Conservation (phyloP, 2,888 invertebrate species). For the Zelleria hepariella region DNA sequence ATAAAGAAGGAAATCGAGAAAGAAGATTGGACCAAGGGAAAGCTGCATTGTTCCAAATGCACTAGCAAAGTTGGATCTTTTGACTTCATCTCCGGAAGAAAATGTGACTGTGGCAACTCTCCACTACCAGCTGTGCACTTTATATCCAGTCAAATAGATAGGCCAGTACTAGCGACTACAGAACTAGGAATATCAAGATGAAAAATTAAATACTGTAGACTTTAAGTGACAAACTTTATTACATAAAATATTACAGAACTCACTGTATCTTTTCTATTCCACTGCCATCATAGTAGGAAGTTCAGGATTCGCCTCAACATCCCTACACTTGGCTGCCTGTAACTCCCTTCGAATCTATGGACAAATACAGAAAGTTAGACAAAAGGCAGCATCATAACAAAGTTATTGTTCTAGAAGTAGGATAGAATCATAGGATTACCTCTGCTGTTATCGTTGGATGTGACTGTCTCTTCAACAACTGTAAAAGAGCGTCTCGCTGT, state of each 20-base stretch:
- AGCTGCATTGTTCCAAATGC: slow-evolving; percentile 75
- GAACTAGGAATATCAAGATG: slow-evolving; percentile 9
- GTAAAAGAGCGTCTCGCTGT: slow-evolving; percentile 88
- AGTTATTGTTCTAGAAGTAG: no score
- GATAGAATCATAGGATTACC: no score
- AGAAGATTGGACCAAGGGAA: slow-evolving; percentile 77
- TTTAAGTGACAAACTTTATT: neutral
- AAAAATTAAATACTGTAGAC: slow-evolving; percentile 9
- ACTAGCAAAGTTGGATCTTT: slow-evolving; percentile 75
- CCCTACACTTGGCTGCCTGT: slow-evolving; percentile 85
- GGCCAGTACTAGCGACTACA: slow-evolving; percentile 24
- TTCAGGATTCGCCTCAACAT: slow-evolving; percentile 71
- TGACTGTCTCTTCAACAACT: slow-evolving; percentile 80
- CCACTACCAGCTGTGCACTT: slow-evolving; percentile 74
- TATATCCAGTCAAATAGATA: slow-evolving; percentile 76
- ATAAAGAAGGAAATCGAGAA: slow-evolving; percentile 62
- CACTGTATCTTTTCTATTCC: slow-evolving; percentile 28
- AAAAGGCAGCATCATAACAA: neutral
- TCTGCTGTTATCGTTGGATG: slow-evolving; percentile 82
- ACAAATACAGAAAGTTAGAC: neutral
- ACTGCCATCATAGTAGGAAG: slow-evolving; percentile 40
- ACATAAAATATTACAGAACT: neutral
- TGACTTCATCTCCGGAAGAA: slow-evolving; percentile 75
- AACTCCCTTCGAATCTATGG: slow-evolving; percentile 87
- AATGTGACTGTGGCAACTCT: slow-evolving; percentile 71